Conservation (phyloP, 1,140 invertebrate species). For the Ruditapes philippinarum region DNA sequence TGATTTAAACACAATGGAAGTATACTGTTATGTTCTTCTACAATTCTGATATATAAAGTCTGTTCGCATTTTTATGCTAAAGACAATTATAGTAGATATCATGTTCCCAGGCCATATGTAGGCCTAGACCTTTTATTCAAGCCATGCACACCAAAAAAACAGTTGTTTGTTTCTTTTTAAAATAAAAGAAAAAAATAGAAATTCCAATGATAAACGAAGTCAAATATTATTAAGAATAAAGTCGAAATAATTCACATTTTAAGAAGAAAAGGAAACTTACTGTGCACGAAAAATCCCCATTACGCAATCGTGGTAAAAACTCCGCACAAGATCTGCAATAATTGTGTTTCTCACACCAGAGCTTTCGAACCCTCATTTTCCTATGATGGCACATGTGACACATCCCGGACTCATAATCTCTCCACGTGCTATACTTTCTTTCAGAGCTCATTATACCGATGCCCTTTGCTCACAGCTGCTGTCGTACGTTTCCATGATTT, state of each 20-base stretch:
- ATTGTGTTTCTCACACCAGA: constrained; percentile 36
- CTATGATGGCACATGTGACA: constrained; percentile 43
- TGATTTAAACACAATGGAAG: too few relatives aligned
- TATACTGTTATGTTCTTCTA: too few relatives aligned
- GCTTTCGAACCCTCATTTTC: not conserved
- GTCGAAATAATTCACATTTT: not conserved
- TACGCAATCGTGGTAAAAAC: constrained; percentile 32
- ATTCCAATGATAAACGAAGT: too few relatives aligned
- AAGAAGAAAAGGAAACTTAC: not conserved
- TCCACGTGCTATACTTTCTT: not conserved
- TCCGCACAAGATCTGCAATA: constrained; percentile 38
- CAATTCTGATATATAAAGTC: too few relatives aligned
- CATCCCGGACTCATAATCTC: not conserved
- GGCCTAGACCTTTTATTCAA: not conserved
- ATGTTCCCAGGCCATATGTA: not conserved
- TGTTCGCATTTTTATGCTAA: too few relatives aligned
- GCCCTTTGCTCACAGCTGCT: not conserved
- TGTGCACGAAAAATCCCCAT: constrained; percentile 40
- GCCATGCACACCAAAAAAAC: not conserved
- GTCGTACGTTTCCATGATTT: not conserved
- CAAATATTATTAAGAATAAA: not conserved
- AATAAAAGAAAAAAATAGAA: not conserved
- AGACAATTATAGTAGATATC: too few relatives aligned
- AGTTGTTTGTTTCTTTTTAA: not conserved
- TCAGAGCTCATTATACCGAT: not conserved